A percentile compares a stretch with the other conserved stretches of the same genome.
These are phyloP conservation scores for Octopus bimaculoides DNA, from an alignment of 1,140 invertebrate genomes.

Conservation along the genomic window DNA sequence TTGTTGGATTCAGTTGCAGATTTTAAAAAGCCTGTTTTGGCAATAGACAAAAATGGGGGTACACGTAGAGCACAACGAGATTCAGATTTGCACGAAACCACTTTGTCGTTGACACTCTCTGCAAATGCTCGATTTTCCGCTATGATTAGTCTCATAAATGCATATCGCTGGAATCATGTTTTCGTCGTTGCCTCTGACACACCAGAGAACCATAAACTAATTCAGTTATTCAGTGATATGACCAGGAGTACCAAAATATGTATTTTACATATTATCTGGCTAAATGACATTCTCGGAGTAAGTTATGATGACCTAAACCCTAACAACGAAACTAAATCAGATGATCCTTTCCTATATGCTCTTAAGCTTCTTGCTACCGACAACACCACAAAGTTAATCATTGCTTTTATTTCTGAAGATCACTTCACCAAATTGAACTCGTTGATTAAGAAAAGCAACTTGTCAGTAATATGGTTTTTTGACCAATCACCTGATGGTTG, in stretches of 20 bases:
- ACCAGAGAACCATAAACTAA: constrained; percentile 5
- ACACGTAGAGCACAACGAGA: neutral
- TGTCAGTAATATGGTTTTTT: constrained; percentile 32
- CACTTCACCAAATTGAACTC: constrained; percentile 30
- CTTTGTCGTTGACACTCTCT: constrained; percentile 2
- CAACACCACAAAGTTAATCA: constrained; percentile 18
- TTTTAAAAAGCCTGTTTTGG: constrained; percentile 19
- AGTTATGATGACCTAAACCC: neutral
- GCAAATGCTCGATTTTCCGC: constrained; percentile 16
- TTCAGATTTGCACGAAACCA: constrained; percentile 13
- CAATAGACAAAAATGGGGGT: neutral
- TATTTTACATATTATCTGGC: constrained; percentile 13
- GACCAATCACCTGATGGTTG: constrained; percentile 31
- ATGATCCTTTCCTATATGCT: neutral
- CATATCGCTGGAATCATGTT: constrained; percentile 19
- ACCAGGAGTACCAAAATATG: constrained; percentile 26
- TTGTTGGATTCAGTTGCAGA: neutral
- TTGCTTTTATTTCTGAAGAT: constrained; percentile 25
- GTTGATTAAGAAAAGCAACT: constrained; percentile 17
- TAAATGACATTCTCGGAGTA: constrained; percentile 10
- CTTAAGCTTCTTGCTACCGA: neutral
- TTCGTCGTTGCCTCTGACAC: constrained; percentile 20
- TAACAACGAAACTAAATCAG: neutral
- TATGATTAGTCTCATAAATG: constrained; percentile 16
- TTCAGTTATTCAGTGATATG: constrained; percentile 18